Evolutionary conservation across 2,888 invertebrate genomes (phyloP).

Genomic region (Xiphydria camelus): DNA sequence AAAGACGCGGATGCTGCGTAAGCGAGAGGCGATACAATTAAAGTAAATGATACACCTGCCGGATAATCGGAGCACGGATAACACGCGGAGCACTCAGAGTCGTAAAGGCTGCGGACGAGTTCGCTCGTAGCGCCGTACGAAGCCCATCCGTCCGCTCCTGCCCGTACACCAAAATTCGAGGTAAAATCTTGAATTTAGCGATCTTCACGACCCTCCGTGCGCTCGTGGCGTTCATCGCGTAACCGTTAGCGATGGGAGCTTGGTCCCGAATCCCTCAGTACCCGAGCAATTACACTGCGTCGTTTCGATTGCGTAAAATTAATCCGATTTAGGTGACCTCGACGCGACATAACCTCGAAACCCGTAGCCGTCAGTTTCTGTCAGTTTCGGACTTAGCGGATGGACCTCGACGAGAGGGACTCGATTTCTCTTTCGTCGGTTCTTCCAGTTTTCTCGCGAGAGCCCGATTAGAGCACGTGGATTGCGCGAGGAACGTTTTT

Average conservation of each 20-base stretch:
- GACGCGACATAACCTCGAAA: conserved; percentile 44
- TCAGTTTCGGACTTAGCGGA: conserved; percentile 2
- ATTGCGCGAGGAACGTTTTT: conserved; percentile 9
- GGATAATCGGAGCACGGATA: conserved; percentile 40
- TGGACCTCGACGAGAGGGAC: too few species aligned
- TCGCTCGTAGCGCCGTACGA: conserved; percentile 43
- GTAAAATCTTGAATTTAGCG: conserved; percentile 40
- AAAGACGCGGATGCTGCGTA: too few species aligned
- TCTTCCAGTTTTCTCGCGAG: too few species aligned
- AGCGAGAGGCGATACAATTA: too few species aligned
- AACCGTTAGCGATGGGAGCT: conserved; percentile 21
- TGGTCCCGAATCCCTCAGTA: conserved; percentile 22
- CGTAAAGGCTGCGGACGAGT: conserved; percentile 36
- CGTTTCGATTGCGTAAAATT: conserved; percentile 53
- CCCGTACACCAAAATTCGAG: conserved; percentile 42
- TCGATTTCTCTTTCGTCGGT: too few species aligned
- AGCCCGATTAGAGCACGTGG: too few species aligned
- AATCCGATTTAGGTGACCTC: conserved; percentile 56
- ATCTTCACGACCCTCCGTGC: conserved; percentile 42
- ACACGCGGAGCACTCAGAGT: conserved; percentile 36
- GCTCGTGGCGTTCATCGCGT: conserved; percentile 36
- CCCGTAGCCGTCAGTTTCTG: conserved; percentile 5
- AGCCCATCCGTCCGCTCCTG: conserved; percentile 37
- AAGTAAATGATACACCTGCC: conserved; percentile 43
- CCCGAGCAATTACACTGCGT: conserved; percentile 41